Conservation (phyloP, 2,797 vertebrate species). For the Scomberomorus guttatus region DNA sequence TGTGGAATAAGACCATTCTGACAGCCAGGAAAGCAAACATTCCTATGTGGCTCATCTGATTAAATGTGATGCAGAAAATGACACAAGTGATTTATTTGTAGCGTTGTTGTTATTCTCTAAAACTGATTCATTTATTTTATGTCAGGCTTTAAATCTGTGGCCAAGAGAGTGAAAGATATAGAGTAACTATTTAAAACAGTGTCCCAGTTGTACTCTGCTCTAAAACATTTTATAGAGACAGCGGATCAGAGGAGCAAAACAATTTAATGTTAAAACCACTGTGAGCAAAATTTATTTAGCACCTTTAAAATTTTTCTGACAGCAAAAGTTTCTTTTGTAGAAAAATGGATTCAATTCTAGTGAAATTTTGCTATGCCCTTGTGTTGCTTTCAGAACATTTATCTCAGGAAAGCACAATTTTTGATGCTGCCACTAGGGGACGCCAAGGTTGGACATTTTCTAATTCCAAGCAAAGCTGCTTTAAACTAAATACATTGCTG, state of each 20-base stretch:
- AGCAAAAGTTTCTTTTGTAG: too few species aligned
- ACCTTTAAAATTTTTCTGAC: too few species aligned
- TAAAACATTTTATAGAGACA: background rate
- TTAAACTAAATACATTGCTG: background rate
- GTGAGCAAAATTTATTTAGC: too few species aligned
- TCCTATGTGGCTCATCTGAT: background rate
- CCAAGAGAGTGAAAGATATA: background rate
- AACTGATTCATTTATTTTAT: background rate
- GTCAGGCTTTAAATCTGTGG: background rate
- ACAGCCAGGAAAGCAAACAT: background rate
- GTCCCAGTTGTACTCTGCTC: background rate
- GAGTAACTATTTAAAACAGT: background rate
- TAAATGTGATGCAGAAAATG: background rate
- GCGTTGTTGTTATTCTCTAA: background rate
- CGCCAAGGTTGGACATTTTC: too few species aligned
- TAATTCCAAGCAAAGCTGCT: too few species aligned
- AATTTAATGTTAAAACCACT: too few species aligned
- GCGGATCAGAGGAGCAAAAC: background rate
- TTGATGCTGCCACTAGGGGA: too few species aligned
- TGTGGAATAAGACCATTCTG: background rate
- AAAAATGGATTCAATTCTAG: too few species aligned
- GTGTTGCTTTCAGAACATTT: too few species aligned
- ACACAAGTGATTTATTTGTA: background rate
- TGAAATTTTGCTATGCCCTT: too few species aligned
- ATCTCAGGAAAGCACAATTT: too few species aligned